These are phyloP conservation scores for Oedothorax gibbosus DNA, from an alignment of 1,140 invertebrate genomes.

Conservation along the genomic window DNA sequence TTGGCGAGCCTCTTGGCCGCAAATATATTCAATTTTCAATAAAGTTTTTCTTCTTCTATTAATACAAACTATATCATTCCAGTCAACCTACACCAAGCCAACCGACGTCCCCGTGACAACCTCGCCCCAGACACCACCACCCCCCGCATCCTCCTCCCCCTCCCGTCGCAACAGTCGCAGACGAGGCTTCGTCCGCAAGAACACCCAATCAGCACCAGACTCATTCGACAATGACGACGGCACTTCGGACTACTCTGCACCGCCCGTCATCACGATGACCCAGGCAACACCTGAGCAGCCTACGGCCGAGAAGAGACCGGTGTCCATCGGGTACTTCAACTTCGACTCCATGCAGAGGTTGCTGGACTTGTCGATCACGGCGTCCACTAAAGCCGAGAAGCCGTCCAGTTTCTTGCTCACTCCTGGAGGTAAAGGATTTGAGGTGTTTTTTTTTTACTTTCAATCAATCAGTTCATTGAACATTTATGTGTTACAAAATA, in stretches of 20 bases:
- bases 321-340: slow-evolving; percentile 60
- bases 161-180: slow-evolving; percentile 44
- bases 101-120: slow-evolving; percentile 33
- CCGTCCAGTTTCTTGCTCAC: slow-evolving; percentile 58
- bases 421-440: slow-evolving; percentile 54
- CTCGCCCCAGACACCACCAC: slow-evolving; percentile 37
- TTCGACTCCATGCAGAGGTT: slow-evolving; percentile 63
- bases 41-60: too few relatives aligned
- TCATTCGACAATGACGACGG: slow-evolving; percentile 67
- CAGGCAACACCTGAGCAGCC: not conserved
- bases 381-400: slow-evolving; percentile 48
- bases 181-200: slow-evolving; percentile 68
- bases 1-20: too few relatives aligned
- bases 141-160: slow-evolving; percentile 18
- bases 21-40: too few relatives aligned
- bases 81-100: slow-evolving; percentile 22
- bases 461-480: too few relatives aligned
- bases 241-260: slow-evolving; percentile 24
- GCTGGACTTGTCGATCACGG: slow-evolving; percentile 60
- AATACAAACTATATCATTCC: not conserved
- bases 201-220: slow-evolving; percentile 71
- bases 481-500: too few relatives aligned
- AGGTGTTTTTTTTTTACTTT: too few relatives aligned
- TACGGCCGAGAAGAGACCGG: not conserved
- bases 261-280: slow-evolving; percentile 22